phyloP scores from a whole-genome alignment of 1,140 invertebrate species.

The Neodiprion fabricii region DNA sequence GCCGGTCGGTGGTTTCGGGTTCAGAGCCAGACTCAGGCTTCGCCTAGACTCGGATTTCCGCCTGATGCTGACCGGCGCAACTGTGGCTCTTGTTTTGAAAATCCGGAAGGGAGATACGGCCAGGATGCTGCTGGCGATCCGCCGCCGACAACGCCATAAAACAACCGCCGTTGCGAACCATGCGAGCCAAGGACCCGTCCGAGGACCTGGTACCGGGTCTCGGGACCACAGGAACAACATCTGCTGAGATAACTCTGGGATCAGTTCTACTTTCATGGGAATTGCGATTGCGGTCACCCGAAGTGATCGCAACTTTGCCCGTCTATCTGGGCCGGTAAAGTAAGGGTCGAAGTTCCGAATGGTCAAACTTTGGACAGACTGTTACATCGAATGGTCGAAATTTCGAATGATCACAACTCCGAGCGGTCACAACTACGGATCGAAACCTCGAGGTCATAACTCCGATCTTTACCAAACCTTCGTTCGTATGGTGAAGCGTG shows the following conservation, averaged over 20 bases:
- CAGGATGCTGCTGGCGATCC: slow-evolving; percentile 39
- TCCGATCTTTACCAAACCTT: too few relatives aligned
- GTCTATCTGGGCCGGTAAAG: background rate
- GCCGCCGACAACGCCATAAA: slow-evolving; percentile 47
- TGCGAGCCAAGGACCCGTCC: slow-evolving; percentile 49
- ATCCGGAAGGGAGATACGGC: slow-evolving; percentile 39
- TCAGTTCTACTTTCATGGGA: slow-evolving; percentile 46
- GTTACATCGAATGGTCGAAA: too few relatives aligned
- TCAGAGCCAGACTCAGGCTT: slow-evolving; percentile 25
- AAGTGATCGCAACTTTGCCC: background rate
- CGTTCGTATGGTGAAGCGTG: too few relatives aligned
- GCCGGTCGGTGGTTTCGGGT: slow-evolving; percentile 24
- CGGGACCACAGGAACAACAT: slow-evolving; percentile 54
- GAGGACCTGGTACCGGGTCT: slow-evolving; percentile 35
- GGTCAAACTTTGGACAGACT: background rate
- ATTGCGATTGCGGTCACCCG: slow-evolving; percentile 49
- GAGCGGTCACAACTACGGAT: too few relatives aligned
- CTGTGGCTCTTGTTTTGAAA: background rate
- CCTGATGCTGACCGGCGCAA: background rate
- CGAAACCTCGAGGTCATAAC: too few relatives aligned
- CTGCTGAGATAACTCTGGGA: slow-evolving; percentile 43
- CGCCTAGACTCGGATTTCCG: background rate
- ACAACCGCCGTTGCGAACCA: slow-evolving; percentile 51
- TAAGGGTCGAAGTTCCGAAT: background rate
- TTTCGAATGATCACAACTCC: too few relatives aligned